Evolutionary conservation across 2,888 invertebrate genomes (phyloP).

Genomic region (Drosophila koepferae): DNA sequence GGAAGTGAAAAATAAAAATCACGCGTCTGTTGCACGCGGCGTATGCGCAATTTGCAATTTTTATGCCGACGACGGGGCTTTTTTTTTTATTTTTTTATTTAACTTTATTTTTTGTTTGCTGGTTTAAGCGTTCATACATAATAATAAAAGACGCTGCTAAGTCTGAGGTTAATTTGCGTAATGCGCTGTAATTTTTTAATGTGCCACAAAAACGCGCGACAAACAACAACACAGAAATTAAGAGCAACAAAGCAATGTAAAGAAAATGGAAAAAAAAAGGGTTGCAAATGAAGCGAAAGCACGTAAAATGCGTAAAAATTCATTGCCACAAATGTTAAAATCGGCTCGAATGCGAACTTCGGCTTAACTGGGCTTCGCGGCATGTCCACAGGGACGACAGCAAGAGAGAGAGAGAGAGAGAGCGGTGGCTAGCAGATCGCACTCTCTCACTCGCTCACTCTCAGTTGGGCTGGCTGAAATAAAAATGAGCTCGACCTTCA

Average conservation of each 20-base stretch:
- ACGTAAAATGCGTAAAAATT: slow-evolving; percentile 70
- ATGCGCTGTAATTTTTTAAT: slow-evolving; percentile 78
- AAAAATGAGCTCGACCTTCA: slow-evolving; percentile 66
- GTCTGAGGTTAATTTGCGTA: slow-evolving; percentile 81
- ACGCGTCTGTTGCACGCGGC: slow-evolving; percentile 29
- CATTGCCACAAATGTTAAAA: slow-evolving; percentile 55
- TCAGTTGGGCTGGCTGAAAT: slow-evolving; percentile 20
- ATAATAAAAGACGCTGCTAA: slow-evolving; percentile 64
- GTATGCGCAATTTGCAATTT: slow-evolving; percentile 49
- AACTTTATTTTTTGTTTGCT: not conserved
- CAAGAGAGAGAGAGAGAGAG: not conserved
- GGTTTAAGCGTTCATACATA: slow-evolving; percentile 29
- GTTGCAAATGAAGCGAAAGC: slow-evolving; percentile 53
- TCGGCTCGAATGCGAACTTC: not conserved
- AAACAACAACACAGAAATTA: slow-evolving; percentile 25
- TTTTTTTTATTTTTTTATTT: not conserved
- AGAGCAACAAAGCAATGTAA: slow-evolving; percentile 8
- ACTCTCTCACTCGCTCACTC: not conserved
- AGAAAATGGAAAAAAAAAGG: slow-evolving; percentile 47
- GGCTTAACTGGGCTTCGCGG: slow-evolving; percentile 4
- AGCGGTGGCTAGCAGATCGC: not conserved
- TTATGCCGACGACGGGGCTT: slow-evolving; percentile 16
- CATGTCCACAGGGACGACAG: not conserved
- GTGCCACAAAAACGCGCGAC: slow-evolving; percentile 53
- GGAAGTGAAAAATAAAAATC: slow-evolving; percentile 14